Evolutionary conservation across 2,113 vertebrate species (phyloP).

Genomic region (Excalfactoria chinensis): DNA sequence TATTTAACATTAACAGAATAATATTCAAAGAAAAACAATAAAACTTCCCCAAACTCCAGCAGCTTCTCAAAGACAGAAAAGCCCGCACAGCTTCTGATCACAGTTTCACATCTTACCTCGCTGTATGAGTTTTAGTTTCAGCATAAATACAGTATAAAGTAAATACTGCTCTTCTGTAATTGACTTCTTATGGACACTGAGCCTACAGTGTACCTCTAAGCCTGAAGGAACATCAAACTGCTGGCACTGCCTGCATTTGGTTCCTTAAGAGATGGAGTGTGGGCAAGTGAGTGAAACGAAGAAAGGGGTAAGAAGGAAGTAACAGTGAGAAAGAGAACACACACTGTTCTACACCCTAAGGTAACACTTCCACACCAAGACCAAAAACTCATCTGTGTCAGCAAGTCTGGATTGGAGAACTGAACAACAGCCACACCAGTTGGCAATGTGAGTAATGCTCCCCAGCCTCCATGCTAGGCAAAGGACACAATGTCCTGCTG

Average conservation of each 20-base stretch:
- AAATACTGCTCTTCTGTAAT: background rate
- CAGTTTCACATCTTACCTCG: background rate
- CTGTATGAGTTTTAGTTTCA: background rate
- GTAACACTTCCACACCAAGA: background rate
- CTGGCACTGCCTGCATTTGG: background rate
- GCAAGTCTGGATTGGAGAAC: rapidly evolving
- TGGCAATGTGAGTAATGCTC: background rate
- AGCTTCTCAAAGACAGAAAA: background rate
- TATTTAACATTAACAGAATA: background rate
- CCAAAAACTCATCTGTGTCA: background rate
- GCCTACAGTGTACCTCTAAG: background rate
- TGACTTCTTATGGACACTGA: background rate
- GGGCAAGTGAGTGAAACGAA: background rate
- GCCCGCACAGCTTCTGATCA: background rate
- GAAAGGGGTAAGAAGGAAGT: background rate
- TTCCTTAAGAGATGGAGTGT: background rate
- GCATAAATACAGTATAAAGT: background rate
- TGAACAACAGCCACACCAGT: background rate
- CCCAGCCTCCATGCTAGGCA: background rate
- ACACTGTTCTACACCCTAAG: background rate
- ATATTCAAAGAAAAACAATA: background rate
- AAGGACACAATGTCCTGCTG: background rate
- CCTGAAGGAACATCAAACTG: background rate
- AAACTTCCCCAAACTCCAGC: background rate
- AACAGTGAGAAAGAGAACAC: background rate